phyloP scores from a whole-genome alignment of 1,140 invertebrate species.

The Penaeus chinensis region DNA sequence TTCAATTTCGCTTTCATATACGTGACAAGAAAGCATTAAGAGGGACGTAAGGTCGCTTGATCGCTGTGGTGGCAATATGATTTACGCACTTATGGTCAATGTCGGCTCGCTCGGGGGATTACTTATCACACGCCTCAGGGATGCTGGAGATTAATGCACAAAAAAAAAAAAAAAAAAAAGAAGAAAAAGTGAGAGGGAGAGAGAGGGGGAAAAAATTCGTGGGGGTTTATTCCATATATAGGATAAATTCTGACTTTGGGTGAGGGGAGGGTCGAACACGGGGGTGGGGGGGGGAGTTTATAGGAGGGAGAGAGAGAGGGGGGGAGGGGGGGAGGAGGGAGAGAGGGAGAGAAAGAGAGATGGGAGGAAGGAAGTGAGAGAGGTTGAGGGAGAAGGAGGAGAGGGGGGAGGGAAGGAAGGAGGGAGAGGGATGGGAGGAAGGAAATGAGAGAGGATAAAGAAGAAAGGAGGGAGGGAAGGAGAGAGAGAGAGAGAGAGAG shows the following conservation, averaged over 20 bases:
- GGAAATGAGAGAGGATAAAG: too few species aligned
- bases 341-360: not conserved
- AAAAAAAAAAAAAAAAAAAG: too few species aligned
- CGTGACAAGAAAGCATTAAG: not conserved
- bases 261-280: not conserved
- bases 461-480: too few species aligned
- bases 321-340: not conserved
- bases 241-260: not conserved
- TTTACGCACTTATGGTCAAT: not conserved
- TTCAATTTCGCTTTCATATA: conserved; percentile 23
- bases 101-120: not conserved
- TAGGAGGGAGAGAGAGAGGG: not conserved
- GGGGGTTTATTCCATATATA: too few species aligned
- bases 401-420: not conserved
- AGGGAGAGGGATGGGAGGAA: too few species aligned
- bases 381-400: not conserved
- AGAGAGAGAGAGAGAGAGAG: too few species aligned
- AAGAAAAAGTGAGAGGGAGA: too few species aligned
- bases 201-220: too few species aligned
- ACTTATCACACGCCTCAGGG: conserved; percentile 1
- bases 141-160: not conserved
- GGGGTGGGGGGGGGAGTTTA: not conserved
- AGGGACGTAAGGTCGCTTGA: not conserved
- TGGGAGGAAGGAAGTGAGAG: too few species aligned
- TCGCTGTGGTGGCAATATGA: not conserved